These are phyloP conservation scores for Nasonovia ribisnigri DNA, from an alignment of 2,888 invertebrate genomes.

Conservation along the genomic window DNA sequence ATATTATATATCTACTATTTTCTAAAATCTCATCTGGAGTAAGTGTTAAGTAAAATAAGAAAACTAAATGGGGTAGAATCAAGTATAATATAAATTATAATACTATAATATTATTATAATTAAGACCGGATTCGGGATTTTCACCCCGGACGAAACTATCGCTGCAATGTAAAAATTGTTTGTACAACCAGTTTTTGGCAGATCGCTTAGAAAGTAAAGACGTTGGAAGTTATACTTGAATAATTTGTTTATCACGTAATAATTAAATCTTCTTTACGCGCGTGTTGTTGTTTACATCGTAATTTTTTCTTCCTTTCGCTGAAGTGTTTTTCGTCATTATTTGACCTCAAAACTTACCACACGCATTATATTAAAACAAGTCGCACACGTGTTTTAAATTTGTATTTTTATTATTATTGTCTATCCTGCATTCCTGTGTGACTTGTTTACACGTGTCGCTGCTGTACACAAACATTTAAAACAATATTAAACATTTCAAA, in stretches of 20 bases:
- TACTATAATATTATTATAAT: background rate
- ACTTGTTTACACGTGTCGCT: background rate
- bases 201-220: conserved; percentile 30
- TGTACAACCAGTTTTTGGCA: conserved; percentile 11
- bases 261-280: background rate
- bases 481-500: background rate
- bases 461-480: background rate
- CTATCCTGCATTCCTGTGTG: background rate
- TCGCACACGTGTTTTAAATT: background rate
- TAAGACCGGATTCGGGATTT: background rate
- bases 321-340: background rate
- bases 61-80: background rate
- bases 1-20: background rate
- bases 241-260: conserved; percentile 22
- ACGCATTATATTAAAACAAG: background rate
- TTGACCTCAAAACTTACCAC: background rate
- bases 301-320: background rate
- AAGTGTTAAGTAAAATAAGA: background rate
- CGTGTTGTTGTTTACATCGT: background rate
- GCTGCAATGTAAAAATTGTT: background rate
- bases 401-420: background rate
- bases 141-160: background rate
- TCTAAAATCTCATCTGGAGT: background rate
- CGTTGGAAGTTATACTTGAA: conserved; percentile 7
- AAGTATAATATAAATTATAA: background rate